Conservation (phyloP, 2,888 invertebrate species). For the Catotricha subobsoleta region DNA sequence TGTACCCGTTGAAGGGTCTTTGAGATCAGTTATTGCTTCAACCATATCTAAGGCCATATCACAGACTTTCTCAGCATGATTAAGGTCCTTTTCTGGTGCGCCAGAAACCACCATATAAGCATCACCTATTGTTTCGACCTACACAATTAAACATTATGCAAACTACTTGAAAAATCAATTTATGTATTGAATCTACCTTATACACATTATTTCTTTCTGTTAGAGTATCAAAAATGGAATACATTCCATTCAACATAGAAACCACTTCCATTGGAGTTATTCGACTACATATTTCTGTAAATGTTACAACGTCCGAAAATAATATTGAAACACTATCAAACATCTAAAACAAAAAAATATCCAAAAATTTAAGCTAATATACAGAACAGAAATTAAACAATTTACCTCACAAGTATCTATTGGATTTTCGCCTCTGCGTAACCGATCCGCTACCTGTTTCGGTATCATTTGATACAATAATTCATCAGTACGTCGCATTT, state of each 20-base stretch:
- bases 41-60: constrained; percentile 96
- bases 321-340: constrained; percentile 91
- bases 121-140: constrained; percentile 90
- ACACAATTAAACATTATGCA: too few relatives aligned
- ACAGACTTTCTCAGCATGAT: constrained; percentile 82
- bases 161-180: background rate
- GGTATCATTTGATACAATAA: constrained; percentile 98
- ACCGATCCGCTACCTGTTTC: constrained; percentile 85
- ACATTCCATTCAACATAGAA: constrained; percentile 93
- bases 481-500: constrained; percentile 91
- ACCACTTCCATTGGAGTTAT: constrained; percentile 97
- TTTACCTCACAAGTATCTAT: constrained; percentile 90
- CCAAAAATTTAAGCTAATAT: background rate
- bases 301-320: constrained; percentile 95
- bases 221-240: constrained; percentile 87
- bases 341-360: constrained; percentile 43
- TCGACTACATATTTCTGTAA: constrained; percentile 90
- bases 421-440: constrained; percentile 86
- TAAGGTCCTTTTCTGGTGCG: constrained; percentile 73
- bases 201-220: constrained; percentile 87
- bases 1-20: constrained; percentile 77
- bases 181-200: constrained; percentile 45
- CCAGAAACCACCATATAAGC: constrained; percentile 95
- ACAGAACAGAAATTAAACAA: background rate
- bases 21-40: constrained; percentile 74